Conservation (phyloP, 2,113 vertebrate species). For the Podiceps cristatus region DNA sequence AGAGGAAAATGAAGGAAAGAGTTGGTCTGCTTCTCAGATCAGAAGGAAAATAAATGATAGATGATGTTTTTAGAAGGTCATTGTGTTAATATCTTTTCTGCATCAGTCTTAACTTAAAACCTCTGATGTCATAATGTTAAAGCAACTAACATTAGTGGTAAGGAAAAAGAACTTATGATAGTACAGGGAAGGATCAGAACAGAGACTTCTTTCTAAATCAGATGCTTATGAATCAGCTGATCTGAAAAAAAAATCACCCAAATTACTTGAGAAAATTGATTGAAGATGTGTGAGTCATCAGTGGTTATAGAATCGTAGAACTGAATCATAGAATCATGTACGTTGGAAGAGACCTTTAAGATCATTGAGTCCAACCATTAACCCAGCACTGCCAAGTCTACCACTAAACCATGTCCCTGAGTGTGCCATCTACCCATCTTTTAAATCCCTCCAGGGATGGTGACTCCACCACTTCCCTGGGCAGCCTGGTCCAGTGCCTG, state of each 20-base stretch:
- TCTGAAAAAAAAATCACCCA: background rate
- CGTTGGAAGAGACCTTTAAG: too few species aligned
- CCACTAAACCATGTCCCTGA: too few species aligned
- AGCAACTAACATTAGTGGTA: background rate
- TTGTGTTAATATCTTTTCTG: background rate
- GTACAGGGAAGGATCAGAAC: background rate
- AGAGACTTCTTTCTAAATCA: background rate
- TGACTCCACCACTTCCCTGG: too few species aligned
- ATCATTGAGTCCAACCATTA: too few species aligned
- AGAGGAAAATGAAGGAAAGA: background rate
- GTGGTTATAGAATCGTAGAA: background rate
- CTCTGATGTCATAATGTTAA: background rate
- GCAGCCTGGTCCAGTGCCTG: too few species aligned
- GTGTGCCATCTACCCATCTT: too few species aligned
- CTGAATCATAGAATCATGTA: too few species aligned
- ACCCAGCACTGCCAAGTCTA: too few species aligned
- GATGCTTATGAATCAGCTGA: background rate
- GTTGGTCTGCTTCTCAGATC: background rate
- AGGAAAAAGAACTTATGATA: background rate
- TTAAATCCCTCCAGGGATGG: too few species aligned
- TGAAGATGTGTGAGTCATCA: background rate
- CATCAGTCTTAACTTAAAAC: background rate
- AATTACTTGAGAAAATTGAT: background rate
- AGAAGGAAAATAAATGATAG: background rate
- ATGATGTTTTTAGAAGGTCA: background rate